Evolutionary conservation across 2,888 invertebrate species (phyloP).

Genomic region (Leptarthrus brevirostris): DNA sequence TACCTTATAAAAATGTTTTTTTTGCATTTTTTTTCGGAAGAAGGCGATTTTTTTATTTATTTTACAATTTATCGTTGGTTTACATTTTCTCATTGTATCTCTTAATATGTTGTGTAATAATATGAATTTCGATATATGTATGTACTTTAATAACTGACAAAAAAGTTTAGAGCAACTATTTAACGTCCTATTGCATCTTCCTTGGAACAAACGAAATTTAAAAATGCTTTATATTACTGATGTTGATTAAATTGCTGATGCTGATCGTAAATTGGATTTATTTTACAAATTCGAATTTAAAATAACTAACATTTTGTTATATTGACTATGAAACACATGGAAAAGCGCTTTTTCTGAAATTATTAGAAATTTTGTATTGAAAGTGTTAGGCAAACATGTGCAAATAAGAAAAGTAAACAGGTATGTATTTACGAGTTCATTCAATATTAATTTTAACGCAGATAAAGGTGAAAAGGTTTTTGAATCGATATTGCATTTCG

Average conservation of each 20-base stretch:
- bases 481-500: too few relatives aligned
- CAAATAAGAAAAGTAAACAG: too few relatives aligned
- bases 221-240: neutral
- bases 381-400: too few relatives aligned
- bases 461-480: too few relatives aligned
- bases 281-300: neutral
- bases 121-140: neutral
- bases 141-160: conserved; percentile 9
- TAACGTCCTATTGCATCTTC: conserved; percentile 40
- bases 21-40: neutral
- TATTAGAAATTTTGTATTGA: too few relatives aligned
- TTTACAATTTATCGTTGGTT: neutral
- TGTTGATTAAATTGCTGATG: neutral
- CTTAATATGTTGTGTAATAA: neutral
- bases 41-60: neutral
- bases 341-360: too few relatives aligned
- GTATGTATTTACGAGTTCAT: too few relatives aligned
- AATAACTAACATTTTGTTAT: too few relatives aligned
- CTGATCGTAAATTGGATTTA: too few relatives aligned
- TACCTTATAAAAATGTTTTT: neutral
- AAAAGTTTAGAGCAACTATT: conserved; percentile 42
- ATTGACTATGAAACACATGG: too few relatives aligned
- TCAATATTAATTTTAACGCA: too few relatives aligned
- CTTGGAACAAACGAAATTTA: neutral
- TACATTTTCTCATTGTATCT: neutral